These are phyloP conservation scores for Drosophila falleni DNA, from an alignment of 2,888 invertebrate genomes.

Conservation along the genomic window DNA sequence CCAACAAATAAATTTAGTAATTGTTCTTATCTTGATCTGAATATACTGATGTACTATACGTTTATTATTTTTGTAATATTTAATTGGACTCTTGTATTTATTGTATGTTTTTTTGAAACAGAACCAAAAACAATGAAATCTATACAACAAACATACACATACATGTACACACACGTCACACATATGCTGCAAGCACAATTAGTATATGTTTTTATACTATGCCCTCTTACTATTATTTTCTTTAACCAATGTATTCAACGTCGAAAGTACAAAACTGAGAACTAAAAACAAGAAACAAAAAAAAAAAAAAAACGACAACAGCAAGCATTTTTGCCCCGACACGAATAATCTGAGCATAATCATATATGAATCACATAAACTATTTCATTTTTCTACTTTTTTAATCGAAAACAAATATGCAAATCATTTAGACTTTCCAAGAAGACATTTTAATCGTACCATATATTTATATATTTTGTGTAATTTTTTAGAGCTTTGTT, in stretches of 20 bases:
- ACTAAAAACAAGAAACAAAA: conserved; percentile 26
- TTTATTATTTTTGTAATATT: conserved; percentile 60
- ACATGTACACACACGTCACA: conserved; percentile 15
- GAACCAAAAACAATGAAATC: conserved; percentile 60
- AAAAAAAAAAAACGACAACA: conserved; percentile 44
- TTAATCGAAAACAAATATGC: conserved; percentile 45
- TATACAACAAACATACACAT: conserved; percentile 34
- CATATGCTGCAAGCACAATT: conserved; percentile 71
- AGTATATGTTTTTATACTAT: conserved; percentile 22
- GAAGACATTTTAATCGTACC: conserved; percentile 66
- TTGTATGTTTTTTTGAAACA: conserved; percentile 60
- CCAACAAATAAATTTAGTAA: conserved; percentile 44
- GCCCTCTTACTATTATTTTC: conserved; percentile 30
- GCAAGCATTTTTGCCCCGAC: conserved; percentile 63
- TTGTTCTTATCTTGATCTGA: conserved; percentile 45
- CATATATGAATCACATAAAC: conserved; percentile 26
- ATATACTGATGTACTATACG: conserved; percentile 37
- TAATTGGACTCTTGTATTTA: conserved; percentile 68
- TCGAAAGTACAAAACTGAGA: conserved; percentile 56
- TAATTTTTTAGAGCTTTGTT: conserved; percentile 48
- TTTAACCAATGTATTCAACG: conserved; percentile 57
- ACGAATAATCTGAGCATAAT: conserved; percentile 36
- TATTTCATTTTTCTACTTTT: conserved; percentile 46
- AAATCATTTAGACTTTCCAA: conserved; percentile 61
- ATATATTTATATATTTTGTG: conserved; percentile 44